These are phyloP conservation scores for Panulirus ornatus DNA, from an alignment of 1,140 invertebrate genomes.

Conservation along the genomic window DNA sequence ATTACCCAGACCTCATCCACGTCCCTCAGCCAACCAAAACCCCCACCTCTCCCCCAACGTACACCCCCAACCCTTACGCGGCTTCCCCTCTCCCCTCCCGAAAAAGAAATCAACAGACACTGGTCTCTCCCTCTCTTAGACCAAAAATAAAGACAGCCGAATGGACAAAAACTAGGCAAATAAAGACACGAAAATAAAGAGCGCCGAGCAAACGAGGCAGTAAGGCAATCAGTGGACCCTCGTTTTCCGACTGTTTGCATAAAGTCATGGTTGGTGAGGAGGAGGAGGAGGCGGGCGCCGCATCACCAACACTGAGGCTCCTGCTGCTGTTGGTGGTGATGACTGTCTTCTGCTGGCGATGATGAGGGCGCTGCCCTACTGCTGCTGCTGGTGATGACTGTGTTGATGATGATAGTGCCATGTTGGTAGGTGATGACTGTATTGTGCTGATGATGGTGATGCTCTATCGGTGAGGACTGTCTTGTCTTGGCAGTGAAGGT, in stretches of 20 bases:
- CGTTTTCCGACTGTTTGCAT: conserved; percentile 69
- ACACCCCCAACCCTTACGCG: neutral
- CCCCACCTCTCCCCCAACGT: neutral
- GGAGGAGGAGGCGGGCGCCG: neutral
- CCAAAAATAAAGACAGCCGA: neutral
- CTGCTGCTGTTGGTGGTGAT: neutral
- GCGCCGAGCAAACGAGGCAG: conserved; percentile 57
- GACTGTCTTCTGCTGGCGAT: no score
- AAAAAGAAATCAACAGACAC: no score
- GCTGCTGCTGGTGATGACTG: neutral
- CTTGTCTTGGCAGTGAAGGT: no score
- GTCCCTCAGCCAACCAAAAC: neutral
- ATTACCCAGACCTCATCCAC: no score
- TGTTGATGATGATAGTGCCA: no score
- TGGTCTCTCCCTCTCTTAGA: neutral
- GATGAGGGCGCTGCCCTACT: neutral
- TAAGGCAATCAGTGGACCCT: conserved; percentile 56
- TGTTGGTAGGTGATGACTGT: no score
- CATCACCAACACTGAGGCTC: neutral
- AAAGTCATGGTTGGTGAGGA: conserved; percentile 24
- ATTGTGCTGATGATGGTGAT: neutral
- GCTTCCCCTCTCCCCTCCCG: neutral
- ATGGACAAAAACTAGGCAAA: conserved; percentile 22
- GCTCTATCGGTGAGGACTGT: neutral
- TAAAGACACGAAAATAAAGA: conserved; percentile 45